phyloP scores from a whole-genome alignment of 2,797 vertebrate genomes.

The Amphiprion clarkii region DNA sequence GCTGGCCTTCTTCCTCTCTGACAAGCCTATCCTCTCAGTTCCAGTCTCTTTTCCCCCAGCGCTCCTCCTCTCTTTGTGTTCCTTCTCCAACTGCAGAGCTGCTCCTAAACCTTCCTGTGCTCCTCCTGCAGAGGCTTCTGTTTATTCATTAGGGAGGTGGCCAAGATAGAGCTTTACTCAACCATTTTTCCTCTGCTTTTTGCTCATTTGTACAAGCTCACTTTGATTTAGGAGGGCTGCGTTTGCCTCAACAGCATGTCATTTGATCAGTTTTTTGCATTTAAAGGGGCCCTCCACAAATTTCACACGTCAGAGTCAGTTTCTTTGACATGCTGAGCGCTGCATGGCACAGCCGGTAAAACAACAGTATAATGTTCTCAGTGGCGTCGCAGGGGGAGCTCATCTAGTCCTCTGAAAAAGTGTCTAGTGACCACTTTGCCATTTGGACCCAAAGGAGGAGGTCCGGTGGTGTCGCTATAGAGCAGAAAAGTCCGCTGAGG shows the following conservation, averaged over 20 bases:
- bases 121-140: slow-evolving; percentile 24
- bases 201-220: slow-evolving; percentile 5
- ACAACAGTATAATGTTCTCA: background rate
- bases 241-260: slow-evolving; percentile 10
- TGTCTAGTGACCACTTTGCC: background rate
- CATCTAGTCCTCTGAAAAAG: background rate
- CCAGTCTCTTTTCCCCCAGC: slow-evolving; percentile 17
- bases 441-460: slow-evolving; percentile 2
- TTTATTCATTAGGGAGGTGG: slow-evolving; percentile 48
- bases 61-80: slow-evolving; percentile 56
- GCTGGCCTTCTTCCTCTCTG: slow-evolving; percentile 24
- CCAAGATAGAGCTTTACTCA: slow-evolving; percentile 31
- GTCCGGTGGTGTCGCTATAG: background rate
- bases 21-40: slow-evolving; percentile 33
- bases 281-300: background rate
- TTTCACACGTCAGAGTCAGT: background rate
- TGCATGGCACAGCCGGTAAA: background rate
- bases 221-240: slow-evolving; percentile 6
- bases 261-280: background rate
- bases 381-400: background rate
- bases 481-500: background rate
- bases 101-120: slow-evolving; percentile 31
- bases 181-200: slow-evolving; percentile 18
- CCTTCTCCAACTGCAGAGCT: slow-evolving; percentile 34
- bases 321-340: background rate